Percentiles rank a stretch among this genome's conserved stretches.
These are phyloP conservation scores for Dufourea novaeangliae DNA, from an alignment of 1,140 invertebrate species.

Conservation along the genomic window DNA sequence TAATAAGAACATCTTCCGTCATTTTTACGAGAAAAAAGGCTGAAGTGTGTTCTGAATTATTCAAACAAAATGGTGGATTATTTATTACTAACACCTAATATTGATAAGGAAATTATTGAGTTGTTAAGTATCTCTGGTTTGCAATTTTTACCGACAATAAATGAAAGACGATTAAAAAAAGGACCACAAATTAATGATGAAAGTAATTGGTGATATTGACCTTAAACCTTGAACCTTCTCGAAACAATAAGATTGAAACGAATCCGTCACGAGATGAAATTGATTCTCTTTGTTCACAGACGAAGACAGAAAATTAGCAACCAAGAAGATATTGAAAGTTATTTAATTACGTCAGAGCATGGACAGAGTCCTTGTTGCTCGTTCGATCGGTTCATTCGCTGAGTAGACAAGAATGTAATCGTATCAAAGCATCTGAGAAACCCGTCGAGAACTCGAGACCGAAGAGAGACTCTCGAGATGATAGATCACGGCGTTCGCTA, in stretches of 20 bases:
- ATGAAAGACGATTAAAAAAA: no score
- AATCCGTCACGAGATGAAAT: background rate
- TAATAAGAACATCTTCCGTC: no score
- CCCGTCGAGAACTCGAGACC: background rate
- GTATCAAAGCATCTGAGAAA: background rate
- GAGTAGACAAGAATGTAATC: conserved; percentile 8
- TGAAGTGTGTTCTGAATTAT: no score
- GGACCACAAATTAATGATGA: background rate
- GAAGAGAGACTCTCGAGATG: conserved; percentile 9
- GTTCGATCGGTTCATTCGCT: background rate
- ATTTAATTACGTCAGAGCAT: background rate
- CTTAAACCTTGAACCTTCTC: no score
- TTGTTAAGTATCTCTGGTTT: no score
- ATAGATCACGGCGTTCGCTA: background rate
- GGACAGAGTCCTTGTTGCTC: background rate
- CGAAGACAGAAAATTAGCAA: no score
- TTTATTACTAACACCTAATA: no score
- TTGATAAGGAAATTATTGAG: no score
- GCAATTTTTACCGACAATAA: no score
- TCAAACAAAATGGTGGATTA: no score
- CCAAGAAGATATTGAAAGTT: background rate
- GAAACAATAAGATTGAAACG: background rate
- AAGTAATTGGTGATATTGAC: background rate
- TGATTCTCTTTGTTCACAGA: background rate
- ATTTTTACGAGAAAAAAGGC: no score